Percentiles rank a stretch among this genome's conserved stretches.
Evolutionary conservation across 1,140 invertebrate genomes (phyloP).

Genomic region (Cydia amplana): DNA sequence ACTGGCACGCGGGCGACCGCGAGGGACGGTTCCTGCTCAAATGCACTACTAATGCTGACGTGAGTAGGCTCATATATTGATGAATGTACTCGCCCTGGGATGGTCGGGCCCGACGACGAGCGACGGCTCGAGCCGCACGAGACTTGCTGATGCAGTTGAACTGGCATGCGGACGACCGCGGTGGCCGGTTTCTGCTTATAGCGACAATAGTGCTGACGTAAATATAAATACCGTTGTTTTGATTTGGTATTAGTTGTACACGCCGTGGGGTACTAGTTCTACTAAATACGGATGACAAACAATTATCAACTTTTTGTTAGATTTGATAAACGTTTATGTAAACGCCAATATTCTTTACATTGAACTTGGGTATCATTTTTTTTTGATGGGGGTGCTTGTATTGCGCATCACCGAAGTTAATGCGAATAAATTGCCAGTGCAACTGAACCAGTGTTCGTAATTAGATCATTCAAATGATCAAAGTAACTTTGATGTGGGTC

Average conservation of each 20-base stretch:
- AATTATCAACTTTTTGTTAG: no score
- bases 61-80: not conserved
- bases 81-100: not conserved
- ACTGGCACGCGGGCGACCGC: slow-evolving; percentile 6
- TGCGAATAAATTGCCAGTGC: not conserved
- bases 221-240: no score
- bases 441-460: not conserved
- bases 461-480: not conserved
- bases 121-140: not conserved
- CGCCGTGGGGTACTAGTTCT: no score
- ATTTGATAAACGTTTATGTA: no score
- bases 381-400: no score
- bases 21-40: slow-evolving; percentile 5
- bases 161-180: slow-evolving; percentile 69
- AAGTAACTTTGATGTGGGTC: not conserved
- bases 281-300: no score
- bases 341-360: no score
- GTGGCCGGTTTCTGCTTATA: no score
- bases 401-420: not conserved
- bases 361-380: no score
- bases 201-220: no score
- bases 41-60: slow-evolving; percentile 9
- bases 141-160: not conserved
- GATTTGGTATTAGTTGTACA: no score
- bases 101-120: not conserved